A percentile compares a stretch with the other conserved stretches of the same genome.
Conservation (phyloP, 2,888 invertebrate genomes). For the Operophtera brumata region DNA sequence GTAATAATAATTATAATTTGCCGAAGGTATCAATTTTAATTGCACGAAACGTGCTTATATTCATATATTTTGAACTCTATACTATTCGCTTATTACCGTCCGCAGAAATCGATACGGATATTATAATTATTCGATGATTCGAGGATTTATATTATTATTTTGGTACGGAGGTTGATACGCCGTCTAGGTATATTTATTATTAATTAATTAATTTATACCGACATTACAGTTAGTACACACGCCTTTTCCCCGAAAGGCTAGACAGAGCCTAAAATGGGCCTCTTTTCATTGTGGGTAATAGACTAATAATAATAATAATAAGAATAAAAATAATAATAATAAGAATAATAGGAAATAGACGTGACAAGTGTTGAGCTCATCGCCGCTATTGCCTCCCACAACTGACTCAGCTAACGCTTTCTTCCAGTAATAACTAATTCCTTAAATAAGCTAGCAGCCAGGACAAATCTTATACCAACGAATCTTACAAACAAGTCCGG, state of each 20-base stretch:
- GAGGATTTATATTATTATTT: not conserved
- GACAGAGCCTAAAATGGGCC: not conserved
- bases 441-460: too few relatives aligned
- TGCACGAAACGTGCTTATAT: conserved; percentile 18
- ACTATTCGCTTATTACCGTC: conserved; percentile 59
- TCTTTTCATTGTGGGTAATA: too few relatives aligned
- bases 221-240: not conserved
- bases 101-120: conserved; percentile 61
- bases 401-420: too few relatives aligned
- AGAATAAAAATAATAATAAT: too few relatives aligned
- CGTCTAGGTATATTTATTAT: not conserved
- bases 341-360: too few relatives aligned
- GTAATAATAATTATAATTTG: not conserved
- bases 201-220: not conserved
- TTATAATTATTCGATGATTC: conserved; percentile 60
- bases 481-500: too few relatives aligned
- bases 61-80: conserved; percentile 17
- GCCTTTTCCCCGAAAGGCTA: not conserved
- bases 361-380: too few relatives aligned
- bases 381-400: too few relatives aligned
- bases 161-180: not conserved
- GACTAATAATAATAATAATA: too few relatives aligned
- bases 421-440: too few relatives aligned
- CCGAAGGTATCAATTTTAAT: conserved; percentile 30
- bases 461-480: too few relatives aligned